Conservation (phyloP, 30 jellyfish, hydroid and myxozoan genomes). For the Aurelia aurita complex sp. Pacific region DNA sequence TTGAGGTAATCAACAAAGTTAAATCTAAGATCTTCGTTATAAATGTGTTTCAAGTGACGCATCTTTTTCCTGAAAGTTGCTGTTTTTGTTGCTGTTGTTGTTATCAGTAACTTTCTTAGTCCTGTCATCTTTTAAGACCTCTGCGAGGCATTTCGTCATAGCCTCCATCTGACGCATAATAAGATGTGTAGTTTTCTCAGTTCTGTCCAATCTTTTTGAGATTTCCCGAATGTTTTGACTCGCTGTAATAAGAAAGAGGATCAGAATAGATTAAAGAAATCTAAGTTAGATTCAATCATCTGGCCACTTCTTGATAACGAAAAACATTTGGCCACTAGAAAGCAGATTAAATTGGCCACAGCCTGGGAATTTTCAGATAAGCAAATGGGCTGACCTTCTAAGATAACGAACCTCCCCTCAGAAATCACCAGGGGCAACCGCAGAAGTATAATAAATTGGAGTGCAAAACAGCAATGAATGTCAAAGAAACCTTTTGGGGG, state of each 20-base stretch:
- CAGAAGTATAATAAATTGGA: no score
- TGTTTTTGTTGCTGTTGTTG: constrained; percentile 9
- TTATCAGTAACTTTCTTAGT: neutral
- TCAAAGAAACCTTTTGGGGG: no score
- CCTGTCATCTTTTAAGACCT: constrained; percentile 36
- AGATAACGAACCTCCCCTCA: no score
- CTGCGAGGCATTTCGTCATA: constrained; percentile 56
- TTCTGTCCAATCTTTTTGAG: constrained; percentile 39
- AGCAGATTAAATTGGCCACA: no score
- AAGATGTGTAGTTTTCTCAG: constrained; percentile 58
- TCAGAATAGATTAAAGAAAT: no score
- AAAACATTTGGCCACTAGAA: no score
- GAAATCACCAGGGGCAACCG: no score
- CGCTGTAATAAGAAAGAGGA: constrained; percentile 4
- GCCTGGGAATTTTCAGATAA: no score
- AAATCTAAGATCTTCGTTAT: neutral
- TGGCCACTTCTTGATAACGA: no score
- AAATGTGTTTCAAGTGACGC: constrained; percentile 42
- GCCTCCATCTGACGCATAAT: constrained; percentile 64
- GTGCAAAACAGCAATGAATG: no score
- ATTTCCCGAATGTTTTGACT: constrained; percentile 41
- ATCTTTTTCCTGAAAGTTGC: neutral
- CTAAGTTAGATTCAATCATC: no score
- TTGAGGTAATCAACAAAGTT: neutral
- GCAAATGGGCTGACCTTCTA: no score